Evolutionary conservation across 1,140 invertebrate genomes (phyloP).

Genomic region (Cotesia glomerata): DNA sequence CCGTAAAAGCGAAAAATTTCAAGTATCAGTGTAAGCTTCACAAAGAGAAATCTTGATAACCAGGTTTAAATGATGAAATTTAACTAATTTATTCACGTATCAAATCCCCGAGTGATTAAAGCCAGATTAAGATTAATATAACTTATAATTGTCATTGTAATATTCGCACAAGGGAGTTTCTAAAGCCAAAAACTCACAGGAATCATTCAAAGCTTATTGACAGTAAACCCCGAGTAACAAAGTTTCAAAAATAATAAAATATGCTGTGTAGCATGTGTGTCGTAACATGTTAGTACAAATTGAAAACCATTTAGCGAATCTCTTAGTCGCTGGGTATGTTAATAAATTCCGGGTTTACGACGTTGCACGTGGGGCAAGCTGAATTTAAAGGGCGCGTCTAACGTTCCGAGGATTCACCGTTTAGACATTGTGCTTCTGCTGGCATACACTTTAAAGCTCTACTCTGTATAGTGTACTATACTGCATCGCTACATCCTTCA

Average conservation of each 20-base stretch:
- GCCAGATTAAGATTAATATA: neutral
- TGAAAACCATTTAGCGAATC: conserved; percentile 64
- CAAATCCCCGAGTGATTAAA: neutral
- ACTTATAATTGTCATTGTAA: too few species aligned
- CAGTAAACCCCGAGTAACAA: neutral
- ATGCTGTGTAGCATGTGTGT: conserved; percentile 44
- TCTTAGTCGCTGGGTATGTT: conserved; percentile 57
- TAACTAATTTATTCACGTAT: too few species aligned
- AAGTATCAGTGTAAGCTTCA: too few species aligned
- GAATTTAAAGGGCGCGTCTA: conserved; percentile 1
- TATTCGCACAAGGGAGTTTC: too few species aligned
- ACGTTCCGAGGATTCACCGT: neutral
- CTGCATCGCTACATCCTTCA: neutral
- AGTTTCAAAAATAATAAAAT: neutral
- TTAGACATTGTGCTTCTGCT: neutral
- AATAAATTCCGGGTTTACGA: conserved; percentile 65
- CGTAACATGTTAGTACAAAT: conserved; percentile 57
- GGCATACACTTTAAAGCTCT: neutral
- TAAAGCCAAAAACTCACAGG: too few species aligned
- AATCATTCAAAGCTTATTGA: too few species aligned
- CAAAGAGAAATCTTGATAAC: too few species aligned
- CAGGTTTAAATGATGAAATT: too few species aligned
- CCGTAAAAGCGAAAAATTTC: too few species aligned
- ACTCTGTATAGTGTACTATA: neutral
- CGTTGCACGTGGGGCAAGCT: conserved; percentile 18